Evolutionary conservation across 1,140 invertebrate species (phyloP), one percentile per base, ranked within the genome.

Genomic region (Aphis gossypii): DNA sequence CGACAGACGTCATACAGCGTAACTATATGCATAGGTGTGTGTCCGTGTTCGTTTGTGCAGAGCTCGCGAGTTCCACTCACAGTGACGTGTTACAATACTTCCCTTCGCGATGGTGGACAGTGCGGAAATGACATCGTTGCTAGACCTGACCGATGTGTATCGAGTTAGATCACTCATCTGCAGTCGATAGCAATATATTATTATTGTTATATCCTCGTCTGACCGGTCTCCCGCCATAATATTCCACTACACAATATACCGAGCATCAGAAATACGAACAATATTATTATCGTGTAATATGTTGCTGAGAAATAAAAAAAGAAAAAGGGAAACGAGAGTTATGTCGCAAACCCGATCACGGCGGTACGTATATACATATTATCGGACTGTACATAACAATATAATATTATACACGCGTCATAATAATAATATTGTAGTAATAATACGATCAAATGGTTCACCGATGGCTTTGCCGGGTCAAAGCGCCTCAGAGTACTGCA

Each of bases 271-370:
- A 20, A 60, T 30, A 38, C 35, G 82, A 41, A 83, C 20, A 41
- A 44, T 60, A 76, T 2, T n/a, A 18, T n/a, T 76, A 86, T n/a
- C 30, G 30, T 86, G 30, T 86, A 44, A 44, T 7, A 23, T 60
- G 30, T 9, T 30, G 14, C 60, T n/a, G 60, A n/a, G 30, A n/a
- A 60, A 68, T 68, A 25, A 44, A n/a, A 89, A 54, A 54, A 41
- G 7, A 48, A 87, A 89, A 89, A 89, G 88, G 51, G 51, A 89
- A 56, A 89, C 48, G 23, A 38, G 41, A 35, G 44, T 56, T 54
- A 38, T 89, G 88, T 89, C 88, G 51, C 54, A 89, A 89, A 89
- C 88, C 88, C 88, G 88, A 89, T 56, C 88, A 48, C 51, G 51
- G 51, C 18, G 9, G 3, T 25, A 9, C 1, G 8, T 56, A n/a